phyloP scores from a whole-genome alignment of 2,797 vertebrate species.

The Furcifer pardalis region DNA sequence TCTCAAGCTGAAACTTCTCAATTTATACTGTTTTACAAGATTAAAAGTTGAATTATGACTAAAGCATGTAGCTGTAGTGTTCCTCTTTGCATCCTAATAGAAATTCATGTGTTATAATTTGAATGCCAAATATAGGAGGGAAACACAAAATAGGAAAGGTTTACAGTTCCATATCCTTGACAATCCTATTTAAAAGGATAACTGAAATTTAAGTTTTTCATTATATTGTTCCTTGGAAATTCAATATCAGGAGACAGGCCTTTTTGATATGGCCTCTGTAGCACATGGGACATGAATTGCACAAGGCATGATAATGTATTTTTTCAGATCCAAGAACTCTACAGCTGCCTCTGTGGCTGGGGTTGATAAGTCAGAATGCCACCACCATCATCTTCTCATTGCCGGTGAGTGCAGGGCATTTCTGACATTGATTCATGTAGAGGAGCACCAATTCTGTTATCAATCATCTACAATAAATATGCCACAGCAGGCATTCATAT shows the following conservation, averaged over 20 bases:
- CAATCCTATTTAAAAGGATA: slow-evolving; percentile 37
- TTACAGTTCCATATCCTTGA: not conserved
- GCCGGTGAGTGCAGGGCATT: slow-evolving; percentile 51
- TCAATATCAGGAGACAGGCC: slow-evolving; percentile 29
- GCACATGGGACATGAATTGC: slow-evolving; percentile 43
- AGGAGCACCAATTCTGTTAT: slow-evolving; percentile 63
- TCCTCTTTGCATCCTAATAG: not conserved
- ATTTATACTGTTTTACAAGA: not conserved
- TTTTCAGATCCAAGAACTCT: slow-evolving; percentile 29
- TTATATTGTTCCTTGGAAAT: slow-evolving; percentile 56
- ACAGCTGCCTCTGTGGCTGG: slow-evolving; percentile 51
- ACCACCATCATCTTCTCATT: slow-evolving; percentile 55
- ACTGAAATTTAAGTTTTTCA: slow-evolving; percentile 44
- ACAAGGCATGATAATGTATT: slow-evolving; percentile 52
- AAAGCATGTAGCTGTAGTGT: not conserved
- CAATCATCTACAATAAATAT: slow-evolving; percentile 63
- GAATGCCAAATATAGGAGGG: not conserved
- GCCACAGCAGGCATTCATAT: slow-evolving; percentile 52
- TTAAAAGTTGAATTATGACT: not conserved
- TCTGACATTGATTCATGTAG: slow-evolving; percentile 44
- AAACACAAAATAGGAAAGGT: not conserved
- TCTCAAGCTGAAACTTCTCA: not conserved
- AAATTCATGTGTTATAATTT: not conserved
- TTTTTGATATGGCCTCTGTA: slow-evolving; percentile 64
- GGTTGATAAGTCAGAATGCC: slow-evolving; percentile 47